phyloP scores from a whole-genome alignment of 2,797 vertebrate species.

The Danio kyathit region DNA sequence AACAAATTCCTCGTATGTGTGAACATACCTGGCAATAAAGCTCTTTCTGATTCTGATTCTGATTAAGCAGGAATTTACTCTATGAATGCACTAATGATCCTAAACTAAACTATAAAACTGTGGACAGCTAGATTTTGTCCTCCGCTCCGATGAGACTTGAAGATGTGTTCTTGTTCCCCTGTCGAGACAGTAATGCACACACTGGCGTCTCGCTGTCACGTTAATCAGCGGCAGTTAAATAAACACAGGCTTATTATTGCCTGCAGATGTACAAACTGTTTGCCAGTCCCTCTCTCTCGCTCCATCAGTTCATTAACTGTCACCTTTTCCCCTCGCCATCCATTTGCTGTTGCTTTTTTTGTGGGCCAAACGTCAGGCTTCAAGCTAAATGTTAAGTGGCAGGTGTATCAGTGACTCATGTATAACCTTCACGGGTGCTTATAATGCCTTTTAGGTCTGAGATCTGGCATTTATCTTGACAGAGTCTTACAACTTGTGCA shows the following conservation, averaged over 20 bases:
- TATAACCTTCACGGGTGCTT: background rate
- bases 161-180: background rate
- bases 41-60: too few species aligned
- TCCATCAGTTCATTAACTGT: background rate
- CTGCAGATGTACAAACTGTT: slow-evolving; percentile 23
- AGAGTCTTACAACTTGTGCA: background rate
- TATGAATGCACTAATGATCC: background rate
- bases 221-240: slow-evolving; percentile 9
- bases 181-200: slow-evolving; percentile 12
- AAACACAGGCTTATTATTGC: slow-evolving; percentile 29
- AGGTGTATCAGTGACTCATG: slow-evolving; percentile 43
- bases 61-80: too few species aligned
- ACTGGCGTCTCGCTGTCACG: background rate
- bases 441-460: background rate
- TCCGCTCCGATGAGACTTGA: background rate
- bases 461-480: background rate
- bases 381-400: slow-evolving; percentile 41
- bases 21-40: too few species aligned
- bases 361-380: background rate
- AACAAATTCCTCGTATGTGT: too few species aligned
- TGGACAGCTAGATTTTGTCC: background rate
- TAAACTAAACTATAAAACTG: background rate
- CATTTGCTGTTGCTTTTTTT: background rate
- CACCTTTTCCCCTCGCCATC: slow-evolving; percentile 8
- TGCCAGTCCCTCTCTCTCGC: background rate